Evolutionary conservation across 2,113 vertebrate species (phyloP), one percentile per base, ranked within the genome.

Genomic region (Illadopsis cleaveri): DNA sequence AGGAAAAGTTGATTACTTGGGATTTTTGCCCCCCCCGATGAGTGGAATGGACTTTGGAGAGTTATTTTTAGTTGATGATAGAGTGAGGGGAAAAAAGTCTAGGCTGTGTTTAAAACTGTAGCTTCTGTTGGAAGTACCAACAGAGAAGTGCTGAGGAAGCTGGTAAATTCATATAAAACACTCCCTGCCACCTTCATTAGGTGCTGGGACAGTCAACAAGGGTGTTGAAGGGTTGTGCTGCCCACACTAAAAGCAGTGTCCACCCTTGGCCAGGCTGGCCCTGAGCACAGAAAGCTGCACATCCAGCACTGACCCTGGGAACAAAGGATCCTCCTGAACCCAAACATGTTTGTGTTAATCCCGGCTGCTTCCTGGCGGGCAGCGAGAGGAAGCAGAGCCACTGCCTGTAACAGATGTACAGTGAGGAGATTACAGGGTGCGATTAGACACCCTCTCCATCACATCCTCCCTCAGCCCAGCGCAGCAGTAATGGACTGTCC

Each of bases 401-500:
- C 69, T 86, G 60, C 96, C 95, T 95, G 86, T 6, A 93, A 72
- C 93, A 97, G 96, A 94, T 97, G 96, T 89, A 86, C 82, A 66
- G 95, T 60, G 96, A 91, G 92, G 95, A 94, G 94, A 94, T 97
- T 95, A 91, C 90, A 88, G 90, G 4, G 60, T 30, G 87, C 2
- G 62, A 94, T 94, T 91, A 94, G 95, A 93, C 85, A 96, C 95
- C 86, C 89, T 92, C 94, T 96, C 96, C 96, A 96, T 96, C 96
- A 96, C 89, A 95, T 96, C 93, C 92, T 94, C 88, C 93, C 30
- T 69, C 70, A 12, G 85, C 82, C 86, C 40, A 5, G 91, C 31
- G 5, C 28, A 1, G 5, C 91, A 20, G 54, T 76, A 65, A 91
- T 94, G 94, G 86, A 28, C 88, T 89, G 93, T 76, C 92, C 93